phyloP scores from a whole-genome alignment of 1,140 invertebrate genomes.

The Drosophila bocki region DNA sequence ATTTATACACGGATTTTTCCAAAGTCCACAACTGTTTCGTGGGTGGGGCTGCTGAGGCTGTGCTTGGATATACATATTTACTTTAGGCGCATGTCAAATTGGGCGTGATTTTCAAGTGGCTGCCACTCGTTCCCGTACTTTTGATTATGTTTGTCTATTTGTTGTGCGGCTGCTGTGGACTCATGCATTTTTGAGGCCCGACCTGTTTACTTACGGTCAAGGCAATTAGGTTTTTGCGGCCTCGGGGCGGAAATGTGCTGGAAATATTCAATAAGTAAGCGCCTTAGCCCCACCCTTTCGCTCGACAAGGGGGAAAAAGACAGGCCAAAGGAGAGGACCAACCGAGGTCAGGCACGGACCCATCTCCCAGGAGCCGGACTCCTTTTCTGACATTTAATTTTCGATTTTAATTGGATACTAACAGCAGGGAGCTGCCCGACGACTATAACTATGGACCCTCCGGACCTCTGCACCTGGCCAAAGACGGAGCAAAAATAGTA shows the following conservation, averaged over 20 bases:
- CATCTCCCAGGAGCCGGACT: slow-evolving; percentile 20
- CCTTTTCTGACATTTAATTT: slow-evolving; percentile 80
- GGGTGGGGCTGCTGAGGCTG: slow-evolving; percentile 32
- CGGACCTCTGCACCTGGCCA: slow-evolving; percentile 41
- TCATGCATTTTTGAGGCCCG: slow-evolving; percentile 75
- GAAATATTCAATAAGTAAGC: slow-evolving; percentile 82
- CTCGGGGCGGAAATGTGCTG: slow-evolving; percentile 50
- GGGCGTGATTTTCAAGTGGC: slow-evolving; percentile 80
- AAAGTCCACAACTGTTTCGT: slow-evolving; percentile 7
- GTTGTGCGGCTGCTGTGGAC: slow-evolving; percentile 48
- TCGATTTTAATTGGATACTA: slow-evolving; percentile 85
- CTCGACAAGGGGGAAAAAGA: slow-evolving; percentile 1
- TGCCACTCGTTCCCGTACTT: slow-evolving; percentile 55
- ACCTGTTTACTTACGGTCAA: slow-evolving; percentile 77
- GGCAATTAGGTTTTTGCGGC: slow-evolving; percentile 80
- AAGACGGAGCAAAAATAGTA: slow-evolving; percentile 71
- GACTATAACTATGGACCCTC: slow-evolving; percentile 47
- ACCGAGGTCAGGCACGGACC: slow-evolving; percentile 3
- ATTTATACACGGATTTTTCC: slow-evolving; percentile 80
- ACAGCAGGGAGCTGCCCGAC: slow-evolving; percentile 81
- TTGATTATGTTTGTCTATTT: slow-evolving; percentile 84
- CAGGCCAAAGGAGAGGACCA: slow-evolving; percentile 7
- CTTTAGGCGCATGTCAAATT: slow-evolving; percentile 79
- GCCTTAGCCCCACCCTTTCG: slow-evolving; percentile 57
- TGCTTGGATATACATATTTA: slow-evolving; percentile 52